Base-by-base conservation (phyloP, 2,888 invertebrate genomes). In the Netelia inedita region DNA sequence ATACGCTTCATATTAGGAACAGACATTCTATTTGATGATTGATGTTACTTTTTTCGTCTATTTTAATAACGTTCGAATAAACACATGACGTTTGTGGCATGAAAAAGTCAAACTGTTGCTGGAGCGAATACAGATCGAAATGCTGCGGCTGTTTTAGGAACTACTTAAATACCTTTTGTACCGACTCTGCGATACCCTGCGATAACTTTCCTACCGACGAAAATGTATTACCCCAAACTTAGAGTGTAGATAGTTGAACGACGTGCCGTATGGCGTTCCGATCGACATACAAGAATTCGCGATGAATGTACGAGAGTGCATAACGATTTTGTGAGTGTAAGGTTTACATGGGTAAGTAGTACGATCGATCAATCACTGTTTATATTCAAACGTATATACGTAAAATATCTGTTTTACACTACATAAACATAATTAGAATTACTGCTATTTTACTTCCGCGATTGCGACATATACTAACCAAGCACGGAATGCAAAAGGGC, bases 51-150 rank as follows among this genome's bases (percentile, higher is more conserved):
- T 8, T 14, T 21, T 11, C 16, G 46, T 53, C 23, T 66, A 57
- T 65, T 65, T 19, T 14, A 43, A 19, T 59, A 74, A 79, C 65
- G 73, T 68, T 71, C 65, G 28, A 43, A 82, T 16, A 43, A 75
- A 72, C 59, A 69, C 85, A 85, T 82, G 82, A 79, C 65, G 53
- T 79, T 71, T 43, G 5, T 50, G 6, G 76, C 1, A 2, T 14
- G 46, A 53, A 23, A 74, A 61, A 46, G 43, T 50, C 50, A 68
- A 76, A 76, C 68, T 76, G 55, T 68, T 76, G 68, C 76, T 57
- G 57, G 11, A 57, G 46, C 11, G 19, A 35, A 61, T 21, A 43
- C 28, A 69, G 28, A 46, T 46, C 2, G 46, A 10, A 55, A 68
- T 35, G 19, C 8, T 6, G 19, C 55, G n/a, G n/a, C 9, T 9